These are phyloP conservation scores for Melipona quadrifasciata DNA, from an alignment of 1,140 invertebrate species.

Conservation along the genomic window DNA sequence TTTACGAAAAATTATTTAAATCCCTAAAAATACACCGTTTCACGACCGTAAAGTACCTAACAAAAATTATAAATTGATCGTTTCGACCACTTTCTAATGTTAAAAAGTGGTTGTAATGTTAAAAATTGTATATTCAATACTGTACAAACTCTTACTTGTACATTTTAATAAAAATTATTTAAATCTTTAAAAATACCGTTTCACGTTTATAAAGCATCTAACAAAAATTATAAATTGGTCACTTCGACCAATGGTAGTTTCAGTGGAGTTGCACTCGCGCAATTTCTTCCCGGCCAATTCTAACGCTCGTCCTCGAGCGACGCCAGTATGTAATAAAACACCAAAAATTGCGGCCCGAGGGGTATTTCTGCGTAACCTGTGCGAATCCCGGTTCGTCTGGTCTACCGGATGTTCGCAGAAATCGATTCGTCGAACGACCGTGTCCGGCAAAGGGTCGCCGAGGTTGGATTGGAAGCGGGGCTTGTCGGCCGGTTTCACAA, in stretches of 20 bases:
- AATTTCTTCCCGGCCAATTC: background rate
- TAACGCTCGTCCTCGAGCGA: background rate
- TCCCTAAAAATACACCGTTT: too few relatives aligned
- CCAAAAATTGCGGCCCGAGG: slow-evolving; percentile 15
- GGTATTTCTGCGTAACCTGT: slow-evolving; percentile 47
- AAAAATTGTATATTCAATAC: too few relatives aligned
- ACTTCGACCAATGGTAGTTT: too few relatives aligned
- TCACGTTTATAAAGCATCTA: too few relatives aligned
- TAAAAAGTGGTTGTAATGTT: too few relatives aligned
- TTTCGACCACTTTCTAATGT: too few relatives aligned
- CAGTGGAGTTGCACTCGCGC: background rate
- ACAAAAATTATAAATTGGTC: too few relatives aligned
- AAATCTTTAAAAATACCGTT: too few relatives aligned
- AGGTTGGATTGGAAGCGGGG: slow-evolving; percentile 58
- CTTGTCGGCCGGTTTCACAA: slow-evolving; percentile 60
- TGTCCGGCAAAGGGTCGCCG: slow-evolving; percentile 61
- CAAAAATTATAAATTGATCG: too few relatives aligned
- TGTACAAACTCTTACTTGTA: background rate
- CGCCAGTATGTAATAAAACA: slow-evolving; percentile 17
- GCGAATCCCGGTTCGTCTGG: slow-evolving; percentile 43
- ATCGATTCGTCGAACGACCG: slow-evolving; percentile 69
- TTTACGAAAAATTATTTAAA: too few relatives aligned
- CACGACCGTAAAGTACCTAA: too few relatives aligned
- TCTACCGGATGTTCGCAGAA: slow-evolving; percentile 60
- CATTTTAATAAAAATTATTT: background rate